Conservation (phyloP, 2,113 vertebrate genomes). For the Pseudois nayaur region DNA sequence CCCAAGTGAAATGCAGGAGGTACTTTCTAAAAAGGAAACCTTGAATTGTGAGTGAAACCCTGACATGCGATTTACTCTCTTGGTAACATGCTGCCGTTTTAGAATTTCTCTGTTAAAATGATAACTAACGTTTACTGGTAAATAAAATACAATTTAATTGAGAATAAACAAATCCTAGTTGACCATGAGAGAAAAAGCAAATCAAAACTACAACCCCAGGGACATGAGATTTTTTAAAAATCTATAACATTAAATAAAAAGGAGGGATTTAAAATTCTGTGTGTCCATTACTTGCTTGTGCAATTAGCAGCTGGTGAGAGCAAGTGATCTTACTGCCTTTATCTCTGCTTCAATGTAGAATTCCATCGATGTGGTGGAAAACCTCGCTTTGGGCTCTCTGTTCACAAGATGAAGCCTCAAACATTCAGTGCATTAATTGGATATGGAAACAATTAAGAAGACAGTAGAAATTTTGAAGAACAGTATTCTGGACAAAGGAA, state of each 20-base stretch:
- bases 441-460: not conserved
- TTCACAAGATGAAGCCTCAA: not conserved
- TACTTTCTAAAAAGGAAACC: conserved; percentile 30
- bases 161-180: conserved; percentile 4
- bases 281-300: not conserved
- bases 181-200: conserved; percentile 1
- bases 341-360: not conserved
- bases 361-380: not conserved
- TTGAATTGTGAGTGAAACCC: conserved; percentile 34
- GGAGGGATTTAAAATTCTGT: not conserved
- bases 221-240: not conserved
- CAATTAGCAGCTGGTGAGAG: not conserved
- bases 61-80: not conserved
- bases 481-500: not conserved
- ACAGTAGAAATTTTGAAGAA: not conserved
- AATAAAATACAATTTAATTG: not conserved
- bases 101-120: not conserved
- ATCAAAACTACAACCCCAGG: not conserved
- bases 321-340: not conserved
- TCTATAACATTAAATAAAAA: not conserved
- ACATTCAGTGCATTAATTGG: not conserved
- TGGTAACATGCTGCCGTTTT: not conserved
- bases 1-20: conserved; percentile 50
- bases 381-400: not conserved
- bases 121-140: not conserved